Percentiles rank a stretch among this genome's conserved stretches.
These are phyloP conservation scores for Encarsia formosa DNA, from an alignment of 2,888 invertebrate species.

Conservation along the genomic window DNA sequence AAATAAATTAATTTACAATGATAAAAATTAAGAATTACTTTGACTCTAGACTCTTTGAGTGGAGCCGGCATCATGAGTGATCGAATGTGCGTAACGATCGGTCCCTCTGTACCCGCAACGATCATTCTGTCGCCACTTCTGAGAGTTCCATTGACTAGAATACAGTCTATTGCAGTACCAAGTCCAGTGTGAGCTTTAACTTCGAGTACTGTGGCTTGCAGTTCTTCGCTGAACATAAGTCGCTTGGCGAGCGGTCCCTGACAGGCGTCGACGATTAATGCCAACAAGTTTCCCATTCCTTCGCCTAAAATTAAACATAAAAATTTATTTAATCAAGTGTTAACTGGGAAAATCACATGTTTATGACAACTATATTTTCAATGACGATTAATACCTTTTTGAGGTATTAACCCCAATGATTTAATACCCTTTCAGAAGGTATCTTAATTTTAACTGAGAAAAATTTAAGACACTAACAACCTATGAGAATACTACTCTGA, in stretches of 20 bases:
- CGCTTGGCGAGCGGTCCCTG: slow-evolving; percentile 86
- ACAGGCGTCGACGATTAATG: slow-evolving; percentile 87
- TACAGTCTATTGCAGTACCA: slow-evolving; percentile 98
- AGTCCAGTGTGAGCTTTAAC: slow-evolving; percentile 96
- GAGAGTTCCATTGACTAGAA: slow-evolving; percentile 93
- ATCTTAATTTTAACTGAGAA: too few relatives aligned
- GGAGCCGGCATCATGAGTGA: slow-evolving; percentile 98
- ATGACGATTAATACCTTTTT: too few relatives aligned
- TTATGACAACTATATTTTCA: slow-evolving; percentile 3
- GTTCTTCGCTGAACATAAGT: slow-evolving; percentile 86
- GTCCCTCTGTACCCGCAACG: slow-evolving; percentile 95
- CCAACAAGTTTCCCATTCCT: slow-evolving; percentile 96
- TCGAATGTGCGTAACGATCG: slow-evolving; percentile 94
- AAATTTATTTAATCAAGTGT: background rate
- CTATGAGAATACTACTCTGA: too few relatives aligned
- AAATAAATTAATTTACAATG: too few relatives aligned
- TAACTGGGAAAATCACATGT: background rate
- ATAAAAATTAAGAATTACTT: slow-evolving; percentile 56
- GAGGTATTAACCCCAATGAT: too few relatives aligned
- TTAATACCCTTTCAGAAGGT: too few relatives aligned
- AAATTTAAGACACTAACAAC: too few relatives aligned
- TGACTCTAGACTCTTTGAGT: slow-evolving; percentile 93
- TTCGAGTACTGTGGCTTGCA: slow-evolving; percentile 81
- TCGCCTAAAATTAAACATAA: slow-evolving; percentile 62
- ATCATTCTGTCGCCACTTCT: slow-evolving; percentile 92